A percentile compares a stretch with the other conserved stretches of the same genome.
Conservation (phyloP, 2,797 vertebrate genomes). For the Danio jaintianensis region DNA sequence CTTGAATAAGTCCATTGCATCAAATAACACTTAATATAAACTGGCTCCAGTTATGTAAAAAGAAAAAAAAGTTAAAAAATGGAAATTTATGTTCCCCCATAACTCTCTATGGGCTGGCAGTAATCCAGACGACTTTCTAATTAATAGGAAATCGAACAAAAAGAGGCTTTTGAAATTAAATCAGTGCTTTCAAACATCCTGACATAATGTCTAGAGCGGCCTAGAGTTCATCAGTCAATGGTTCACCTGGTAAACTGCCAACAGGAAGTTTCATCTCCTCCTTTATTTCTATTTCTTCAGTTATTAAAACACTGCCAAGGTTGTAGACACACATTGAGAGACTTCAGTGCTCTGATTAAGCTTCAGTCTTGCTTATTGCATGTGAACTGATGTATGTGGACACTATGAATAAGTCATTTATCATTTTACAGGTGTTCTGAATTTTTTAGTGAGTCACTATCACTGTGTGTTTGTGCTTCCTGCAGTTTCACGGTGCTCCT, state of each 20-base stretch:
- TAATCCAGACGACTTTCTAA: not conserved
- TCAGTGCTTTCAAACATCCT: constrained; percentile 4
- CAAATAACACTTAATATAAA: too few relatives aligned
- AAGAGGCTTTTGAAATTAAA: constrained; percentile 25
- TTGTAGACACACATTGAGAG: not conserved
- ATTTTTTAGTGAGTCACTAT: constrained; percentile 16
- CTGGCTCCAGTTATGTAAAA: too few relatives aligned
- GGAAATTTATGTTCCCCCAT: not conserved
- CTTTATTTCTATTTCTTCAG: not conserved
- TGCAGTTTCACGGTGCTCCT: constrained; percentile 91
- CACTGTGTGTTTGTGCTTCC: not conserved
- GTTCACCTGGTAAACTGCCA: constrained; percentile 16
- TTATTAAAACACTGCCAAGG: not conserved
- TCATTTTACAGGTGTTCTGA: constrained; percentile 15
- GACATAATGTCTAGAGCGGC: not conserved
- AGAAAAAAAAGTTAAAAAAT: not conserved
- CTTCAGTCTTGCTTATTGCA: not conserved
- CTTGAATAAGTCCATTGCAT: too few relatives aligned
- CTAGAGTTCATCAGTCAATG: constrained; percentile 35
- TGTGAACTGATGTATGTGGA: not conserved
- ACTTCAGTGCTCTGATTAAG: not conserved
- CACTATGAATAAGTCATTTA: constrained; percentile 12
- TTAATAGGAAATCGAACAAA: not conserved
- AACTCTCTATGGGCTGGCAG: not conserved
- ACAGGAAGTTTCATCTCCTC: not conserved